Evolutionary conservation across 2,888 invertebrate genomes (phyloP).

Genomic region (Andrena camellia): DNA sequence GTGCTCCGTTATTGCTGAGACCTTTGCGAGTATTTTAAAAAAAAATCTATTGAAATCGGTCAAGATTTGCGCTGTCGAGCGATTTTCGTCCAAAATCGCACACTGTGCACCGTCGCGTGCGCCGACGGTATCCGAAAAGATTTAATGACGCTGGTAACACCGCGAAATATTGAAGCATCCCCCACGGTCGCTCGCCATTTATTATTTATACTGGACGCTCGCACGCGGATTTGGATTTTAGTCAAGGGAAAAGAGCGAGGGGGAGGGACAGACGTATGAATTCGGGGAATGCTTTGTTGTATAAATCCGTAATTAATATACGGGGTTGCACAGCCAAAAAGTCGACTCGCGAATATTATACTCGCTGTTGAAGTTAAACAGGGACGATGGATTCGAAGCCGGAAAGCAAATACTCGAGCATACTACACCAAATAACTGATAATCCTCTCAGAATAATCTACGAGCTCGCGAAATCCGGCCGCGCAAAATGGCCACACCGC

Average conservation of each 20-base stretch:
- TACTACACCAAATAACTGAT: not conserved
- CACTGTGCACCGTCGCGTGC: not conserved
- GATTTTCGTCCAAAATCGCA: no score
- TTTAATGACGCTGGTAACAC: not conserved
- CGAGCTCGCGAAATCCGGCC: not conserved
- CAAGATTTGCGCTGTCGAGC: no score
- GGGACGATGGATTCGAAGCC: no score
- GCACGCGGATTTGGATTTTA: not conserved
- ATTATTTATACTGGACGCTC: not conserved
- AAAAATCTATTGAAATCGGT: no score
- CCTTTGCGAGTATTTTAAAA: no score
- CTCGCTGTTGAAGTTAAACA: no score
- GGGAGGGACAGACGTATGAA: no score
- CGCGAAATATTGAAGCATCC: not conserved
- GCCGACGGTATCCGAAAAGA: not conserved
- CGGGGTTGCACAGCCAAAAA: no score
- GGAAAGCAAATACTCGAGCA: not conserved
- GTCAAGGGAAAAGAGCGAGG: not conserved
- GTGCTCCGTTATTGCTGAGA: no score
- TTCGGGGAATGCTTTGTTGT: no score
- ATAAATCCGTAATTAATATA: no score
- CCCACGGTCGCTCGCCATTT: not conserved
- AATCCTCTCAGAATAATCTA: not conserved
- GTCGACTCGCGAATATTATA: no score
- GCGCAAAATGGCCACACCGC: not conserved